Base-by-base conservation (phyloP, 2,113 vertebrate species). In the Tupaia tana region DNA sequence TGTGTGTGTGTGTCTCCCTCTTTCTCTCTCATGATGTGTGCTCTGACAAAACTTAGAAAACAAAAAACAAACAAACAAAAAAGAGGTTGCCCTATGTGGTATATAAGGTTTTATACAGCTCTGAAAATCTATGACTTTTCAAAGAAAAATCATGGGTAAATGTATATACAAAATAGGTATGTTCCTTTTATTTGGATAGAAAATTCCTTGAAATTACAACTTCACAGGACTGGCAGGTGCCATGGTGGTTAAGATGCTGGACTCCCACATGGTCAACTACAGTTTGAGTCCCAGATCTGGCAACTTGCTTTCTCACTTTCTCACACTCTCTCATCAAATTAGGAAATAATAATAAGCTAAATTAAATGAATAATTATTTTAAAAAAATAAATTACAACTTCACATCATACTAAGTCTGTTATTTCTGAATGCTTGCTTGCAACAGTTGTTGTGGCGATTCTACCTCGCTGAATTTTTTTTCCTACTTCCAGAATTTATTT, bases 151-250 rank as follows among this genome's bases (percentile, higher is more conserved):
- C 90, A 54, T 79, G 43, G 27, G 9, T 90, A 91, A 93, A 24
- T 58, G 43, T 31, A 80, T 54, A 34, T 7, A 34, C 11, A 79
- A 81, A 79, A 89, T 29, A 71, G 11, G 29, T 69, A 13, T 56
- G 43, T 58, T 22, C 8, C 31, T 78, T 87, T 92, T 27, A 86
- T 71, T 83, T 89, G 79, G 3, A 86, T 34, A 83, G 9, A 81
- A 93, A 93, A 69, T 77, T 73, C 2, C 54, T 66, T 89, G 86
- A 43, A 95, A 67, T 16, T 52, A 71, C 7, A 95, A 86, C 19
- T 67, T 89, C 59, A 86, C 9, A 81, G 43, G 43, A 6, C 43
- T 43, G 43, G 43, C 43, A 43, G 43, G 43, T 43, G 43, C 4
- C 43, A 43, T 43, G 43, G 43, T 43, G 43, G 43, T 6, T 43